phyloP scores from a whole-genome alignment of 35 echinoderm and acorn worm species.

The Patiria miniata region DNA sequence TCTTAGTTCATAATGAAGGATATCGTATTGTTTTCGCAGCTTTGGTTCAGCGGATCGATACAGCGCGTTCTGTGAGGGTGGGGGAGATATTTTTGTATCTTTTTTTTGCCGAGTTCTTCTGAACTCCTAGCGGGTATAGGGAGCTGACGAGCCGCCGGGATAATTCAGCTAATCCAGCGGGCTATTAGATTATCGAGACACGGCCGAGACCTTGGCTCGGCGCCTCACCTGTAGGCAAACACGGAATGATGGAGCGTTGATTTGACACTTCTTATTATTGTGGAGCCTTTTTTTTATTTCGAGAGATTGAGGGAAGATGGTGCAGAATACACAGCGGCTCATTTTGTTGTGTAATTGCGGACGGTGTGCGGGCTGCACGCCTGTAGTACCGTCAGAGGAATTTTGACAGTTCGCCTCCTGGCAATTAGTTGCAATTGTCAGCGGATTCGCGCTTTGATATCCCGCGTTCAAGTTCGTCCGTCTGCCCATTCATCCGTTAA shows the following conservation, averaged over 20 bases:
- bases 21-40: slow-evolving; percentile 8
- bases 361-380: not conserved
- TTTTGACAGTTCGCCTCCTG: too few relatives aligned
- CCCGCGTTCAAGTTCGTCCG: too few relatives aligned
- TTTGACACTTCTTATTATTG: not conserved
- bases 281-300: not conserved
- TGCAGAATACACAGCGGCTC: not conserved
- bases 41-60: not conserved
- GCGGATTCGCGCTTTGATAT: too few relatives aligned
- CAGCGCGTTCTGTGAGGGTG: too few relatives aligned
- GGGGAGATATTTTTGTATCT: too few relatives aligned
- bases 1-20: not conserved
- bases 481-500: too few relatives aligned
- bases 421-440: too few relatives aligned
- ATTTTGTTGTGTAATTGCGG: not conserved
- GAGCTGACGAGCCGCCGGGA: not conserved
- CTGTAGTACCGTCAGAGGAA: too few relatives aligned
- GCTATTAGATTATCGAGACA: slow-evolving; percentile 13
- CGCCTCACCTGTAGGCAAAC: slow-evolving; percentile 5
- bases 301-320: not conserved
- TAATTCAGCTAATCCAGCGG: slow-evolving; percentile 4
- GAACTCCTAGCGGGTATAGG: slow-evolving; percentile 2
- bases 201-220: slow-evolving; percentile 22
- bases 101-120: not conserved
- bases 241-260: not conserved